Evolutionary conservation across 2,888 invertebrate genomes (phyloP).

Genomic region (Scelioninae gen. 2): DNA sequence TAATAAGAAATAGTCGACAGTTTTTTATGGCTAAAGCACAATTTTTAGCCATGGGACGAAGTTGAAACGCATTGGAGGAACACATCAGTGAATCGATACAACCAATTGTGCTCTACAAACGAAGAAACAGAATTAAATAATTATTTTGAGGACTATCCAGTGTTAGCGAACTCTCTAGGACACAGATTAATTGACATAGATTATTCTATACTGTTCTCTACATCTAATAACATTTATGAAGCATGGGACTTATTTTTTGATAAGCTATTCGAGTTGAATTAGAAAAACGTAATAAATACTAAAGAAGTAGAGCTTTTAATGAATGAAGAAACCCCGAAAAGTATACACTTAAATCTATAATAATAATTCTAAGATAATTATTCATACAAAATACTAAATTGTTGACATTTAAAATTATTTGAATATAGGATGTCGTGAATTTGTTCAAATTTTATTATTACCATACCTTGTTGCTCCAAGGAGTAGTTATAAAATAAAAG

Average conservation of each 20-base stretch:
- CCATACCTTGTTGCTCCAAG: conserved; percentile 2
- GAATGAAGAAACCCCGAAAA: too few relatives aligned
- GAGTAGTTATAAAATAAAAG: conserved; percentile 7
- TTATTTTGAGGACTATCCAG: conserved; percentile 1
- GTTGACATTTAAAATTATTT: background rate
- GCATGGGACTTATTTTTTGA: conserved; percentile 1
- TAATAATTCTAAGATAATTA: too few relatives aligned
- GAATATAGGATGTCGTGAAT: conserved; percentile 1
- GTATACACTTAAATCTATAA: background rate
- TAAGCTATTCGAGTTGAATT: background rate
- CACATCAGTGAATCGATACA: background rate
- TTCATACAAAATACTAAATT: background rate
- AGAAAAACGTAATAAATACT: background rate
- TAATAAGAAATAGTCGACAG: background rate
- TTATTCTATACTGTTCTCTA: background rate
- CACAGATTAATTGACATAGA: conserved; percentile 4
- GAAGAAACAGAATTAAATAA: background rate
- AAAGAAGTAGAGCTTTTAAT: background rate
- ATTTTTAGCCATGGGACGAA: conserved; percentile 10
- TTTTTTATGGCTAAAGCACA: conserved; percentile 1
- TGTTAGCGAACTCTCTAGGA: conserved; percentile 4
- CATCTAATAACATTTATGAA: conserved; percentile 4
- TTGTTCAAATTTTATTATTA: background rate
- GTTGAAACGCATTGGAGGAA: background rate
- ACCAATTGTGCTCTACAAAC: too few relatives aligned